These are phyloP conservation scores for Ctenoplectra terminalis DNA, from an alignment of 1,140 invertebrate genomes.

Conservation along the genomic window DNA sequence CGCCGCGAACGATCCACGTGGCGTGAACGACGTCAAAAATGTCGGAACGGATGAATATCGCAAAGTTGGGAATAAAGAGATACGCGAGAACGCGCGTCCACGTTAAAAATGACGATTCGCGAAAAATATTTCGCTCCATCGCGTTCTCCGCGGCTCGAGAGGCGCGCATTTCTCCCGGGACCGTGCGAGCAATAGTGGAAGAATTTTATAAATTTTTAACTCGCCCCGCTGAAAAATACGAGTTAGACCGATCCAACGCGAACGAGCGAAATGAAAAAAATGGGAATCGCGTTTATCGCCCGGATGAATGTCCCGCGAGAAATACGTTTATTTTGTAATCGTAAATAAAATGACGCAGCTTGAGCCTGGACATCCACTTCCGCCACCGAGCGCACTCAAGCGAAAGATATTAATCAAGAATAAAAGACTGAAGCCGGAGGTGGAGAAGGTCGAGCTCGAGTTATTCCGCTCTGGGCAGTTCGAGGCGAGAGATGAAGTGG, in stretches of 20 bases:
- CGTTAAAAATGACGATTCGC: neutral
- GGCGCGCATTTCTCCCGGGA: neutral
- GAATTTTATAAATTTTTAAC: constrained; percentile 7
- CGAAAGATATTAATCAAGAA: constrained; percentile 99
- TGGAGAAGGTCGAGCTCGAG: constrained; percentile 96
- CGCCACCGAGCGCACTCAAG: constrained; percentile 94
- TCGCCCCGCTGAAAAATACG: neutral
- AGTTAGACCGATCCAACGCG: neutral
- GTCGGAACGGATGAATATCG: no score
- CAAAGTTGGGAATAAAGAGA: no score
- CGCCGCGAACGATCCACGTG: no score
- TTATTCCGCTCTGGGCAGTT: constrained; percentile 95
- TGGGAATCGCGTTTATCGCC: neutral
- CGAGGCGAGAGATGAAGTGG: constrained; percentile 93
- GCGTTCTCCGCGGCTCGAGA: neutral
- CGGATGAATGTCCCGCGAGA: constrained; percentile 1
- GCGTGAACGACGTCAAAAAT: no score
- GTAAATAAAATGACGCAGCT: constrained; percentile 83
- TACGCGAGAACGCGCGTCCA: neutral
- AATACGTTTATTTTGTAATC: constrained; percentile 34
- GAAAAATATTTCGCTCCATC: neutral
- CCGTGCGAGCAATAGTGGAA: neutral
- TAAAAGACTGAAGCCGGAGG: constrained; percentile 98
- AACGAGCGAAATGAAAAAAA: neutral
- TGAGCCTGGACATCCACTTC: constrained; percentile 92